These are phyloP conservation scores for Oryctes rhinoceros DNA, from an alignment of 1,140 invertebrate genomes.

Conservation along the genomic window DNA sequence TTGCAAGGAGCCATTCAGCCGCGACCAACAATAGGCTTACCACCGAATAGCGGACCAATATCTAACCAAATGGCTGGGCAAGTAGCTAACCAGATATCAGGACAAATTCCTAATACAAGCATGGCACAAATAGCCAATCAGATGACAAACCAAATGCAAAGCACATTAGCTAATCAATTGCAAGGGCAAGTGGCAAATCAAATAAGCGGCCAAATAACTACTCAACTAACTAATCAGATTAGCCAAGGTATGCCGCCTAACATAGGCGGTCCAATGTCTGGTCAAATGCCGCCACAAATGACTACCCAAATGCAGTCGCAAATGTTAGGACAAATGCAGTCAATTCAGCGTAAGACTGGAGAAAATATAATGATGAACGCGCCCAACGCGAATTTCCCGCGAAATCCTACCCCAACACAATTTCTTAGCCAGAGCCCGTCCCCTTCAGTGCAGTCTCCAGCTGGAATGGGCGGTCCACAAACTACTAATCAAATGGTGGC, in stretches of 20 bases:
- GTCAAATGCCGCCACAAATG: constrained; percentile 65
- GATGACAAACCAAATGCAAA: constrained; percentile 55
- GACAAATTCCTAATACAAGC: constrained; percentile 53
- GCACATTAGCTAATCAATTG: constrained; percentile 62
- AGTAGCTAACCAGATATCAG: constrained; percentile 58
- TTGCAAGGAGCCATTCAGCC: constrained; percentile 40
- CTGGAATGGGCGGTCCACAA: constrained; percentile 67
- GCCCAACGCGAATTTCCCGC: constrained; percentile 55
- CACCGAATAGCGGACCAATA: constrained; percentile 57
- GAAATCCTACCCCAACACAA: constrained; percentile 71
- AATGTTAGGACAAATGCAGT: constrained; percentile 63
- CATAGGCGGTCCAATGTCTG: constrained; percentile 61
- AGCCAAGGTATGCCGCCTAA: constrained; percentile 45
- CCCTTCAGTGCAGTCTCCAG: constrained; percentile 75
- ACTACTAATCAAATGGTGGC: constrained; percentile 71
- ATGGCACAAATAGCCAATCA: constrained; percentile 51
- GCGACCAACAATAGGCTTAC: constrained; percentile 58
- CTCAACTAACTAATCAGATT: constrained; percentile 53
- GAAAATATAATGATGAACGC: constrained; percentile 52
- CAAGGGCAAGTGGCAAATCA: constrained; percentile 56
- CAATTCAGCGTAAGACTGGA: constrained; percentile 53
- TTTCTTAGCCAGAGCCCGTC: constrained; percentile 76
- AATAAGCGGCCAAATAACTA: constrained; percentile 58
- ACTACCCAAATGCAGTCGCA: constrained; percentile 55
- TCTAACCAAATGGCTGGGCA: constrained; percentile 55